phyloP scores from a whole-genome alignment of 2,113 vertebrate genomes.

The Grus americana region DNA sequence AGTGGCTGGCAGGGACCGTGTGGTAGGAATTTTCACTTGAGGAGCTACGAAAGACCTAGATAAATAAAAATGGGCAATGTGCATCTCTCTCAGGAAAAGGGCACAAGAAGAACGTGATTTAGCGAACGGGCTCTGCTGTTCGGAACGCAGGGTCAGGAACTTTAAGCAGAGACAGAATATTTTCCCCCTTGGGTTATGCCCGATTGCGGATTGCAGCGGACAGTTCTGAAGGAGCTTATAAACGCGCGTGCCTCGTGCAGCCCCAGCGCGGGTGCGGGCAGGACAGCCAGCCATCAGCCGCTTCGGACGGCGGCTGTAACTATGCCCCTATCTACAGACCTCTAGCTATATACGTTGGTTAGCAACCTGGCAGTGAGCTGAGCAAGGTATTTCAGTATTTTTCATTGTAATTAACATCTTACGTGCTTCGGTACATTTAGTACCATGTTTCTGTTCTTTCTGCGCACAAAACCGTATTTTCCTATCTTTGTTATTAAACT shows the following conservation, averaged over 20 bases:
- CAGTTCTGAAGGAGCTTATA: not conserved
- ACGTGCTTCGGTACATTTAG: not conserved
- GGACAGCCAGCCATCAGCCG: not conserved
- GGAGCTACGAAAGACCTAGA: not conserved
- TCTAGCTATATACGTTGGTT: not conserved
- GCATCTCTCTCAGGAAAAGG: not conserved
- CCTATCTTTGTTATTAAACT: not conserved
- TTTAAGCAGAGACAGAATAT: not conserved
- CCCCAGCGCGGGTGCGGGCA: rapidly evolving
- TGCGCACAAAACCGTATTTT: not conserved
- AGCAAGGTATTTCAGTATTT: not conserved
- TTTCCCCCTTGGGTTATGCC: not conserved
- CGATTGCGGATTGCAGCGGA: not conserved
- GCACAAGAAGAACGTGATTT: not conserved
- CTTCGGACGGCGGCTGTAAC: rapidly evolving
- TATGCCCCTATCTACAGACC: not conserved
- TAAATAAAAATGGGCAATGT: not conserved
- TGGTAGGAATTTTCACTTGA: not conserved
- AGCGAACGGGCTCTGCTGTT: not conserved
- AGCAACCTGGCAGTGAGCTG: not conserved
- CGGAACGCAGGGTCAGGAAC: not conserved
- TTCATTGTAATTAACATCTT: not conserved
- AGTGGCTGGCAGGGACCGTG: not conserved
- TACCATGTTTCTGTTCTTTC: not conserved
- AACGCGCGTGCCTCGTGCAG: rapidly evolving